Conservation (phyloP, 2,888 invertebrate genomes). For the Leptopterna dolabrata region DNA sequence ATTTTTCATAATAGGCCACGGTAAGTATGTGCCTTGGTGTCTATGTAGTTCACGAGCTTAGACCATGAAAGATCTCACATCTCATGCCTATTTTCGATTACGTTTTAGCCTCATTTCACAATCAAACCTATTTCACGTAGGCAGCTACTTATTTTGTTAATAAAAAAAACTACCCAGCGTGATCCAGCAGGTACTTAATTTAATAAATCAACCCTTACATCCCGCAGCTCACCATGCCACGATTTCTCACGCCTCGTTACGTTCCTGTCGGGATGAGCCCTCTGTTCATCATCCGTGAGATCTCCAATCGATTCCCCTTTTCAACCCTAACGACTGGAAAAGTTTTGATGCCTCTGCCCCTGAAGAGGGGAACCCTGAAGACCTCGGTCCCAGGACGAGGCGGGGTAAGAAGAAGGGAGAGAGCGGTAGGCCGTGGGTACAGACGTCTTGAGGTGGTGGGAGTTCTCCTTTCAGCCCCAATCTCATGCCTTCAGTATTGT, state of each 20-base stretch:
- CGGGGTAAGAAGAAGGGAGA: constrained; percentile 1
- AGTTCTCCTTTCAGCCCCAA: not conserved
- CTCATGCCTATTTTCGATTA: too few species aligned
- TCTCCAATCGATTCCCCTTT: not conserved
- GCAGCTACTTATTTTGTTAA: too few species aligned
- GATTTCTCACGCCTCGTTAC: not conserved
- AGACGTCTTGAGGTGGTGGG: constrained; percentile 29
- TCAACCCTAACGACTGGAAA: constrained; percentile 7
- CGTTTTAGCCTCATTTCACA: too few species aligned
- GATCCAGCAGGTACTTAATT: too few species aligned
- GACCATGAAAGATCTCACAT: too few species aligned
- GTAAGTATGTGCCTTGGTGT: too few species aligned
- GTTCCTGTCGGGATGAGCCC: not conserved
- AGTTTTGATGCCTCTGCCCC: not conserved
- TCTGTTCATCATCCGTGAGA: not conserved
- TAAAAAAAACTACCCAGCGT: too few species aligned
- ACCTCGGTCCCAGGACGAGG: not conserved
- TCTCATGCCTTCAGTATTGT: constrained; percentile 40
- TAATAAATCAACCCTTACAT: too few species aligned
- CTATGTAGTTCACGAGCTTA: too few species aligned
- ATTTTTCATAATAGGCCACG: too few species aligned
- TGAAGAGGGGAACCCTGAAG: not conserved
- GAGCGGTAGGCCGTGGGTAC: not conserved
- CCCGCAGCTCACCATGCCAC: not conserved
- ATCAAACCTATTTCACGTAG: too few species aligned